Conservation (phyloP, 2,797 vertebrate species). For the Gouania willdenowi region DNA sequence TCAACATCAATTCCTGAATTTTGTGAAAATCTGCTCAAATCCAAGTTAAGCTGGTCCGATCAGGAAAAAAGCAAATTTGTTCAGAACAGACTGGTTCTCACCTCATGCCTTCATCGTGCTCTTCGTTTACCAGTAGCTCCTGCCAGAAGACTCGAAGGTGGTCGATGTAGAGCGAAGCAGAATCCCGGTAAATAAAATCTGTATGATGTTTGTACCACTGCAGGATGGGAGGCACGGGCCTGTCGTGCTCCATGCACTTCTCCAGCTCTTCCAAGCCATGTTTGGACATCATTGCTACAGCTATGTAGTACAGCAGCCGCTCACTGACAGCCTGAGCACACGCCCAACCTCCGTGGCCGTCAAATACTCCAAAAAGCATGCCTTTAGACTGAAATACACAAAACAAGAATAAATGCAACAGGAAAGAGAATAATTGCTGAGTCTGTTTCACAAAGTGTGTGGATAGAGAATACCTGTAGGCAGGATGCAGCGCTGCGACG, state of each 20-base stretch:
- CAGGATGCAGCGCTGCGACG: slow-evolving; percentile 86
- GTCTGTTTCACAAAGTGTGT: not conserved
- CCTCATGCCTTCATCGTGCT: slow-evolving; percentile 76
- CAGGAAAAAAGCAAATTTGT: too few relatives aligned
- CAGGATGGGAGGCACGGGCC: slow-evolving; percentile 83
- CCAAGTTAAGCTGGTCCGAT: too few relatives aligned
- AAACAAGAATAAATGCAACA: not conserved
- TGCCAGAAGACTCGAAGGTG: slow-evolving; percentile 95
- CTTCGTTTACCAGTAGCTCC: slow-evolving; percentile 83
- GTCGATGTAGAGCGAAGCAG: slow-evolving; percentile 83
- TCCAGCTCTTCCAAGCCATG: slow-evolving; percentile 85
- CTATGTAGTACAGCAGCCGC: slow-evolving; percentile 87
- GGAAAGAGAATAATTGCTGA: accelerated
- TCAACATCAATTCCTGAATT: too few relatives aligned
- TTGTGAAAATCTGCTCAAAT: too few relatives aligned
- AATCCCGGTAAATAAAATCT: slow-evolving; percentile 81
- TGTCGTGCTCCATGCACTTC: slow-evolving; percentile 79
- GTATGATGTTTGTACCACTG: slow-evolving; percentile 87
- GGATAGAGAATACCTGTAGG: slow-evolving; percentile 61
- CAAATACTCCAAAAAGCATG: slow-evolving; percentile 92
- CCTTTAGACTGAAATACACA: slow-evolving; percentile 79
- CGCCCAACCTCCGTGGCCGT: slow-evolving; percentile 88
- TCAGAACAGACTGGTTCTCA: slow-evolving; percentile 9
- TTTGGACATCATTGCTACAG: slow-evolving; percentile 86
- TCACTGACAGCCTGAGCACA: slow-evolving; percentile 93